Conservation (phyloP, 2,888 invertebrate species). For the Sicus ferrugineus region DNA sequence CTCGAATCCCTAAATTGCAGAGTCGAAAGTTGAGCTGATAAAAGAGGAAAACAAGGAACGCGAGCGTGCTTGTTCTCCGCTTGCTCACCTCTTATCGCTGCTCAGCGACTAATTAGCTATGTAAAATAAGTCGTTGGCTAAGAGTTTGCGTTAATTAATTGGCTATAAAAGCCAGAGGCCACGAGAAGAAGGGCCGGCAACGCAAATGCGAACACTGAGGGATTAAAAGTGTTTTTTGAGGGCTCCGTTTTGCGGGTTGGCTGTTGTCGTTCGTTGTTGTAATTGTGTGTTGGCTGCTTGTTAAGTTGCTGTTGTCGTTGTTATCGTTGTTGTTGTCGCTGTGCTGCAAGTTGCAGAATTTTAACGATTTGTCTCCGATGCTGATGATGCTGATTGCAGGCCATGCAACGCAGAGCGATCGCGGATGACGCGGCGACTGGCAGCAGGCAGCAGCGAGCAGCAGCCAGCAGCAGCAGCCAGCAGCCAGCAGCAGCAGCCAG, state of each 20-base stretch:
- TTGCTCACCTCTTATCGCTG: constrained; percentile 31
- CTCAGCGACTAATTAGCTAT: constrained; percentile 51
- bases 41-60: no score
- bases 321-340: constrained; percentile 39
- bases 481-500: no score
- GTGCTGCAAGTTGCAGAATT: constrained; percentile 35
- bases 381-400: background rate
- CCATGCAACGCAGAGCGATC: background rate
- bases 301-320: constrained; percentile 46
- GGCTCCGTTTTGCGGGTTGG: constrained; percentile 46
- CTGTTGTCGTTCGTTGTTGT: no score
- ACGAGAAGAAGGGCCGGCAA: background rate
- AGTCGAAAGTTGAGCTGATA: no score
- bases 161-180: constrained; percentile 26
- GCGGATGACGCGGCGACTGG: no score
- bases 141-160: constrained; percentile 49
- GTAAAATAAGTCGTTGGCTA: constrained; percentile 50
- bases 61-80: background rate
- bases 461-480: no score
- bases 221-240: background rate
- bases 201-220: background rate
- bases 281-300: constrained; percentile 21
- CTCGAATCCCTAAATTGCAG: no score
- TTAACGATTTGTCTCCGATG: constrained; percentile 10
- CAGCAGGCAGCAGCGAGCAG: no score